Evolutionary conservation across 2,113 vertebrate genomes (phyloP), one percentile per base, ranked within the genome.

Genomic region (Corythoichthys intestinalis): DNA sequence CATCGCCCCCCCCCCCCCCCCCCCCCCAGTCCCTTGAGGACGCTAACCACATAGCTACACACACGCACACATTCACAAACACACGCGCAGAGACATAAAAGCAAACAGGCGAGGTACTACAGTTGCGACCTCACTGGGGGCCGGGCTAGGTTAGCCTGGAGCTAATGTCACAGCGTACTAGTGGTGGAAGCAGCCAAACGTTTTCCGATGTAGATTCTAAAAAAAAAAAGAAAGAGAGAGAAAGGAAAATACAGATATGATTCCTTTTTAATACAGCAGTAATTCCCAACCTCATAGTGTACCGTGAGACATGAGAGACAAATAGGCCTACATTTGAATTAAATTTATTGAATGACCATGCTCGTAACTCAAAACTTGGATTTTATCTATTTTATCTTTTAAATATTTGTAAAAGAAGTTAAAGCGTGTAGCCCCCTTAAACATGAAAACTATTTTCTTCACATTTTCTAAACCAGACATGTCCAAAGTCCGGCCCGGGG

Each of bases 151-250:
- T 62, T 46, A 46, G 39, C 49, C 15, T 62, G 67, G 65, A 37
- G 74, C 53, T 65, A 54, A 52, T 44, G 41, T 92, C 88, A 92
- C 87, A 91, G 88, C 0, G 89, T 84, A 74, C 87, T 89, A 28
- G 87, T 87, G 53, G 91, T 88, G 6, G 90, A 92, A 48, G 89
- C 80, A 0, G 90, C 91, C 82, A 92, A 76, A 56, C 90, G 83
- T 64, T 92, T 91, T 48, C 91, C 91, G 48, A 92, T 90, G 87
- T 91, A 92, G 83, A 92, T 91, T 73, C 91, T 92, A 59, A 70
- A 65, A 63, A 39, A 39, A 17, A 35, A 65, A 17, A 66, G 76
- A 56, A 60, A 67, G 76, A 53, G 60, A 20, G 39, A 35, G 57
- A 46, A 70, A 70, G 67, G 12, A 71, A 8, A 39, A 65, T 61